A percentile compares a stretch with the other conserved stretches of the same genome.
These are phyloP conservation scores for Clarias batrachus DNA, from an alignment of 2,113 vertebrate genomes.

Conservation along the genomic window DNA sequence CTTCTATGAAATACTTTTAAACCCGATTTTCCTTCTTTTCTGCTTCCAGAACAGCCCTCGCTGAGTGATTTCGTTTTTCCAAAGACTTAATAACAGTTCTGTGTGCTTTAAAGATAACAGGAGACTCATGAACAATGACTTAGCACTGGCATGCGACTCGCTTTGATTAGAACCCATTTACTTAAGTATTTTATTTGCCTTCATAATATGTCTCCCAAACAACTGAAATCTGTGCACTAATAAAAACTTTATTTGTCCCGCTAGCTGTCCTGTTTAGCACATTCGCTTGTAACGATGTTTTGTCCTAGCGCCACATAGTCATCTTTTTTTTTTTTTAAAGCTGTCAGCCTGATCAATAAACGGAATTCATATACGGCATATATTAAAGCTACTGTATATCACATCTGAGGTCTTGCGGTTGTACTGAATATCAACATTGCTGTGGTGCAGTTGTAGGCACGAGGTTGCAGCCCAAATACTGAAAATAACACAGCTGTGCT, in stretches of 20 bases:
- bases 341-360: too few relatives aligned
- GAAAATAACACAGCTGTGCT: too few relatives aligned
- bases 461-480: too few relatives aligned
- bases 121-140: slow-evolving; percentile 8
- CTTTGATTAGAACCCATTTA: slow-evolving; percentile 1
- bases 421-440: too few relatives aligned
- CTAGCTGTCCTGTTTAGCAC: not conserved
- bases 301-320: not conserved
- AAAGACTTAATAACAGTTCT: slow-evolving; percentile 3
- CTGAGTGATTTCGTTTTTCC: not conserved
- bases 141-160: not conserved
- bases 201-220: not conserved
- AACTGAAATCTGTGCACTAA: not conserved
- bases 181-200: slow-evolving; percentile 18
- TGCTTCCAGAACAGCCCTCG: not conserved
- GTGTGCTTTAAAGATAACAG: slow-evolving; percentile 2
- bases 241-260: not conserved
- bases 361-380: too few relatives aligned
- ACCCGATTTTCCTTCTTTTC: not conserved
- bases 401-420: too few relatives aligned
- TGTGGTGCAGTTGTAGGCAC: too few relatives aligned
- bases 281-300: not conserved
- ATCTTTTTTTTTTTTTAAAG: not conserved
- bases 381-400: too few relatives aligned
- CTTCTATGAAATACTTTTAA: not conserved